phyloP scores from a whole-genome alignment of 1,140 invertebrate genomes.

The Drosophila ohnishii region DNA sequence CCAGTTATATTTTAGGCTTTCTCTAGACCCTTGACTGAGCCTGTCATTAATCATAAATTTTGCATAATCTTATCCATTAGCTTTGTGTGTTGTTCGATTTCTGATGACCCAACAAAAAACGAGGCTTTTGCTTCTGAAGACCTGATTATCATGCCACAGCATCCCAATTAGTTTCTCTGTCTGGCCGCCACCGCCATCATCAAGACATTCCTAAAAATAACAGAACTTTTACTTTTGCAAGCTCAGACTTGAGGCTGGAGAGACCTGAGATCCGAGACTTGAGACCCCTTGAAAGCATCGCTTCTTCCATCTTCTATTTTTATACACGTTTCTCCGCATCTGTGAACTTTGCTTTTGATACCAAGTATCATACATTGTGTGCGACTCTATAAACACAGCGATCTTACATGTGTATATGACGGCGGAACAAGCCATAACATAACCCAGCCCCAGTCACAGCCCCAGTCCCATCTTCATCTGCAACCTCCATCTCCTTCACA shows the following conservation, averaged over 20 bases:
- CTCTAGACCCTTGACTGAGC: background rate
- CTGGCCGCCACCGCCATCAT: slow-evolving; percentile 18
- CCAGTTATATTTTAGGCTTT: slow-evolving; percentile 1
- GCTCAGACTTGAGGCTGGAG: slow-evolving; percentile 12
- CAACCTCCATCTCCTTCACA: slow-evolving; percentile 13
- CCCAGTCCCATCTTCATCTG: slow-evolving; percentile 2
- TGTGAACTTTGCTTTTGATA: slow-evolving; percentile 59
- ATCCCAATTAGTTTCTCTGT: slow-evolving; percentile 29
- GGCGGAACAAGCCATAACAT: slow-evolving; percentile 74
- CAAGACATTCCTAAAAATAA: slow-evolving; percentile 57
- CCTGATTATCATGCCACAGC: slow-evolving; percentile 17
- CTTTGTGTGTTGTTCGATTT: slow-evolving; percentile 30
- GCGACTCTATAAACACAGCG: slow-evolving; percentile 59
- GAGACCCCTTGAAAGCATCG: slow-evolving; percentile 25
- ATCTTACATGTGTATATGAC: slow-evolving; percentile 62
- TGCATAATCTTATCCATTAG: slow-evolving; percentile 35
- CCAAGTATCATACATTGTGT: slow-evolving; percentile 53
- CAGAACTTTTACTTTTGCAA: slow-evolving; percentile 76
- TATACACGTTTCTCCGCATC: slow-evolving; percentile 56
- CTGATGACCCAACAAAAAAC: slow-evolving; percentile 28
- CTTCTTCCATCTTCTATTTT: slow-evolving; percentile 50
- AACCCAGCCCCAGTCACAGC: slow-evolving; percentile 46
- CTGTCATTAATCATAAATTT: slow-evolving; percentile 3
- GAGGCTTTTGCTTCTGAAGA: slow-evolving; percentile 14
- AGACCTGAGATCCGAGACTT: slow-evolving; percentile 4